These are phyloP conservation scores for Lepidurus arcticus DNA, from an alignment of 1,140 invertebrate species.

Conservation along the genomic window DNA sequence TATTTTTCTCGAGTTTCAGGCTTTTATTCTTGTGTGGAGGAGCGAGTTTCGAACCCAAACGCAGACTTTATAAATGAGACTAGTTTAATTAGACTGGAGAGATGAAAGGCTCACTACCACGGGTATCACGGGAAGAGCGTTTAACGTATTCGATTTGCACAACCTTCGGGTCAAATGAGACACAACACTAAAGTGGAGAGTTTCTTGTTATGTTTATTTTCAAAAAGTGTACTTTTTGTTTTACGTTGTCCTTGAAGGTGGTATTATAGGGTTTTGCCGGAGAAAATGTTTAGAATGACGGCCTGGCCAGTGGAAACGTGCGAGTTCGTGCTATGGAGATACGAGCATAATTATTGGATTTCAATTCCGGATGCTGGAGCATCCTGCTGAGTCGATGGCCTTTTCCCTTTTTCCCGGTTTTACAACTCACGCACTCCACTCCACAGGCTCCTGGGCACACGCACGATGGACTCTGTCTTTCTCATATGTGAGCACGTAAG, in stretches of 20 bases:
- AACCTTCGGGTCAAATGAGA: not conserved
- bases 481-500: not conserved
- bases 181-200: not conserved
- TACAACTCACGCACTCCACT: not conserved
- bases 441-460: not conserved
- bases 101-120: not conserved
- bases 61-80: not conserved
- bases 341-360: not conserved
- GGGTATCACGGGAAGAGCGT: no score
- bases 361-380: constrained; percentile 3
- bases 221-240: not conserved
- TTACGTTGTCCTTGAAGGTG: constrained; percentile 16
- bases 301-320: not conserved
- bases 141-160: not conserved
- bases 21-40: not conserved
- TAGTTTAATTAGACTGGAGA: not conserved
- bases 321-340: not conserved
- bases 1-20: not conserved
- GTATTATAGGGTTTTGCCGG: not conserved
- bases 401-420: not conserved
- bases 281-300: not conserved
- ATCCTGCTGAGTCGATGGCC: constrained; percentile 5
- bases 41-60: no score
- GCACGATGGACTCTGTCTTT: not conserved
- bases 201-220: not conserved